Conservation (phyloP, 2,888 invertebrate genomes). For the Nephrotoma appendiculata region DNA sequence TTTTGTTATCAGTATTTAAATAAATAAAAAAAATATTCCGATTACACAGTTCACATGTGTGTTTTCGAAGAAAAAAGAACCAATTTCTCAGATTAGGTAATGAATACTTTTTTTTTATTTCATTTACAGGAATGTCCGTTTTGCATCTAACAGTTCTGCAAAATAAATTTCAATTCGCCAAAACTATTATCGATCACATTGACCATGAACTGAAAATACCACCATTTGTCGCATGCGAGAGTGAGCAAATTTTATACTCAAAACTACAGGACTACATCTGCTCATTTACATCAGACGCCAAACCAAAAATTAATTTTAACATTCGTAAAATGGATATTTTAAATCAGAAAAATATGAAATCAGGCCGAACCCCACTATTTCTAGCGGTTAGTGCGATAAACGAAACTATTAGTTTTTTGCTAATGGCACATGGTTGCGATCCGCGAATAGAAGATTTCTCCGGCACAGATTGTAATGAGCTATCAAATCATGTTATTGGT, state of each 20-base stretch:
- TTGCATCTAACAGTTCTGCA: neutral
- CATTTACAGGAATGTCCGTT: neutral
- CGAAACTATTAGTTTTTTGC: constrained; percentile 9
- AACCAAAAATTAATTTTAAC: neutral
- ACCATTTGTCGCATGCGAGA: neutral
- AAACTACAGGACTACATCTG: neutral
- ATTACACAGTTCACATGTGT: neutral
- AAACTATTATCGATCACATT: neutral
- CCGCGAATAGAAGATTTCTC: constrained; percentile 23
- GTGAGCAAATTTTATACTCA: neutral
- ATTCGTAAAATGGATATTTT: constrained; percentile 18
- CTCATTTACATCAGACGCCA: neutral
- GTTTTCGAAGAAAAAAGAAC: neutral
- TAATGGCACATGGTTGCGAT: constrained; percentile 17
- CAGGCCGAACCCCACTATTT: constrained; percentile 23
- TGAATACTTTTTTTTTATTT: neutral
- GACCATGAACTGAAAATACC: neutral
- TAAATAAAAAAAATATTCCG: neutral
- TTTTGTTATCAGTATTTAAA: neutral
- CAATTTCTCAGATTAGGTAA: neutral
- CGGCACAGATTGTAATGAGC: constrained; percentile 23
- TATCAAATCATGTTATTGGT: constrained; percentile 18
- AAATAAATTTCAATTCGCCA: neutral
- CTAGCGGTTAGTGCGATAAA: constrained; percentile 22
- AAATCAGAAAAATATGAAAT: constrained; percentile 21